phyloP scores from a whole-genome alignment of 2,888 invertebrate species.

The Beris morrisii region DNA sequence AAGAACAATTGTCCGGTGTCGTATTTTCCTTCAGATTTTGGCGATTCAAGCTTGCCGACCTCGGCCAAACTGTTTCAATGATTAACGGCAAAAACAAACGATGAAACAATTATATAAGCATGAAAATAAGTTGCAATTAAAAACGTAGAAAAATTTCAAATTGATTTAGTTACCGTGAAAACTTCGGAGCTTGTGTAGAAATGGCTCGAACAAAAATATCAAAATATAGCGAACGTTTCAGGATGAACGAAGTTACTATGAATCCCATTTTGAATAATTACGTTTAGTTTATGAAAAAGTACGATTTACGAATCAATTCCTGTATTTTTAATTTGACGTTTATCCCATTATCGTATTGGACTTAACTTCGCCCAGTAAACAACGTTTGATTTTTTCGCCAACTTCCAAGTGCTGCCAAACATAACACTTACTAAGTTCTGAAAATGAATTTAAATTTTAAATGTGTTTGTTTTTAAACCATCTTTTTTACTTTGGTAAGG shows the following conservation, averaged over 20 bases:
- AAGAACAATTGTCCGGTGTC: conserved; percentile 95
- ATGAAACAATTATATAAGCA: conserved; percentile 28
- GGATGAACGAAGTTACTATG: conserved; percentile 21
- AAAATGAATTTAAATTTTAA: too few relatives aligned
- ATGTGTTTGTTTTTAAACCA: too few relatives aligned
- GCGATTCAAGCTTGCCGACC: conserved; percentile 87
- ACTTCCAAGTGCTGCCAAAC: conserved; percentile 6
- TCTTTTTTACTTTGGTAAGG: too few relatives aligned
- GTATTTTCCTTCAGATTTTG: conserved; percentile 85
- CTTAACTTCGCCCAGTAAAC: too few relatives aligned
- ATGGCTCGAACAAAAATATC: conserved; percentile 32
- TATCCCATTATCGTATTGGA: background rate
- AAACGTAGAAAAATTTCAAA: background rate
- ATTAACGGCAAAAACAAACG: background rate
- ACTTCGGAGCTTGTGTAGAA: conserved; percentile 32
- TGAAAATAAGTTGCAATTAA: background rate
- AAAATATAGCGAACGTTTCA: conserved; percentile 28
- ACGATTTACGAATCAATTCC: conserved; percentile 8
- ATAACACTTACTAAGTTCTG: too few relatives aligned
- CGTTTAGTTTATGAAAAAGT: background rate
- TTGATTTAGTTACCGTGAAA: conserved; percentile 30
- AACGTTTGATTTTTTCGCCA: background rate
- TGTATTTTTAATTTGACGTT: conserved; percentile 22
- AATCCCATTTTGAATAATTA: conserved; percentile 31
- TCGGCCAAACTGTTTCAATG: conserved; percentile 75